These are phyloP conservation scores for Oreocharis arfaki DNA, from an alignment of 2,113 vertebrate species.

Conservation along the genomic window DNA sequence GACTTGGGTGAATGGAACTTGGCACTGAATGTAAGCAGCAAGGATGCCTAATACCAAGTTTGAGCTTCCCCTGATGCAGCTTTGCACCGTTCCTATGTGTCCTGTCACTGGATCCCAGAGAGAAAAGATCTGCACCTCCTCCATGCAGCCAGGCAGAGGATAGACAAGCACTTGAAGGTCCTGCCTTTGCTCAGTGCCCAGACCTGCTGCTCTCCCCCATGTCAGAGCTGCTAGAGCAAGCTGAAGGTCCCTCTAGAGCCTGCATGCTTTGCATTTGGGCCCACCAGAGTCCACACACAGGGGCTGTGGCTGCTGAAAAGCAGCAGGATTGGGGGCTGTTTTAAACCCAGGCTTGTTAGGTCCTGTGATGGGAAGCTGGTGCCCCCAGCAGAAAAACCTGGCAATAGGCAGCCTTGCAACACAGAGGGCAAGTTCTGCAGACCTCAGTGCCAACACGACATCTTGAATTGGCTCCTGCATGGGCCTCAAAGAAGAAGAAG, in stretches of 20 bases:
- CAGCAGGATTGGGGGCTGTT: not conserved
- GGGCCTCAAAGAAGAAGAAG: not conserved
- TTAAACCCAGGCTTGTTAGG: not conserved
- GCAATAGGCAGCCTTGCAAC: not conserved
- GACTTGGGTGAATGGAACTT: not conserved
- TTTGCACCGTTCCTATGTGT: not conserved
- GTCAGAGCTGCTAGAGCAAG: not conserved
- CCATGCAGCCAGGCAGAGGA: not conserved
- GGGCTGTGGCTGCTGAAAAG: not conserved
- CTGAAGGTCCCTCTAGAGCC: not conserved
- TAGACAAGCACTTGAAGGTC: not conserved
- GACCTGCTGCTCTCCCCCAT: not conserved
- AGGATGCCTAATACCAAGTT: not conserved
- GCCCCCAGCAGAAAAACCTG: not conserved
- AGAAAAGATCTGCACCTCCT: not conserved
- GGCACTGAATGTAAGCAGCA: not conserved
- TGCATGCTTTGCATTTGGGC: not conserved
- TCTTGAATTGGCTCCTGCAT: rapidly evolving
- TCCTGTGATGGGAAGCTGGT: not conserved
- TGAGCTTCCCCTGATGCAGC: not conserved
- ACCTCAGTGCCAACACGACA: not conserved
- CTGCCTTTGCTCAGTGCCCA: not conserved
- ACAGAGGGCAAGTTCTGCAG: not conserved
- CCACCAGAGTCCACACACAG: not conserved
- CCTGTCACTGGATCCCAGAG: not conserved